Evolutionary conservation across 1,140 invertebrate species (phyloP).

Genomic region (Ceratoteleas bidentatus): DNA sequence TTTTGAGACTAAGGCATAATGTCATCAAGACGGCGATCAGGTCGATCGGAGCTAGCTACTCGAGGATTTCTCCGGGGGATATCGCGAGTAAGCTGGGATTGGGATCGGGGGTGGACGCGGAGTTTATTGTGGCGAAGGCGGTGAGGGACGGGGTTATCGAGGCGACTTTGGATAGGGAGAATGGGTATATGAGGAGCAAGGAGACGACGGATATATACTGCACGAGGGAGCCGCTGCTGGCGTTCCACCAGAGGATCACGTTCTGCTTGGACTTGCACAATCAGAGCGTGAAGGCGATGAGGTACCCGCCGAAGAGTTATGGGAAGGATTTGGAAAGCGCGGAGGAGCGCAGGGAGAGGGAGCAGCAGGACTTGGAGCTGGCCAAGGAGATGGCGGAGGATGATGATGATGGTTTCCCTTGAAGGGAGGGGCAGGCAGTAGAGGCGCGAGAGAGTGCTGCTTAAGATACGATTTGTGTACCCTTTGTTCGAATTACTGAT

Average conservation of each 20-base stretch:
- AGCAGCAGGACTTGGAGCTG: slow-evolving; percentile 98
- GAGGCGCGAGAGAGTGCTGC: slow-evolving; percentile 9
- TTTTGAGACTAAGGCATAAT: slow-evolving; percentile 97
- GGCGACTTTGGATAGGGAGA: slow-evolving; percentile 96
- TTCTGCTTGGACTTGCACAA: slow-evolving; percentile 99
- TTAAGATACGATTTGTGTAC: slow-evolving; percentile 49
- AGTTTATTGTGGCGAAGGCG: slow-evolving; percentile 99
- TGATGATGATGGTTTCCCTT: slow-evolving; percentile 95
- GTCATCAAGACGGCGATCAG: slow-evolving; percentile 99
- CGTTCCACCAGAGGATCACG: slow-evolving; percentile 98
- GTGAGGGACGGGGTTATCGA: slow-evolving; percentile 99
- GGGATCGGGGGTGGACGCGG: slow-evolving; percentile 98
- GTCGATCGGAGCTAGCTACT: slow-evolving; percentile 98
- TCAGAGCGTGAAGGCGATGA: slow-evolving; percentile 98
- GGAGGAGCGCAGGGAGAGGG: slow-evolving; percentile 96
- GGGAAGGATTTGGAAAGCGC: slow-evolving; percentile 99
- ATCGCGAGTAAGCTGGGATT: slow-evolving; percentile 96
- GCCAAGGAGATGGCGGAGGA: slow-evolving; percentile 99
- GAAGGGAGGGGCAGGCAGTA: slow-evolving; percentile 63
- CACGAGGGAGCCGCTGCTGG: slow-evolving; percentile 96
- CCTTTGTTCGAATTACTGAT: slow-evolving; percentile 33
- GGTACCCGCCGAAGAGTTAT: slow-evolving; percentile 99
- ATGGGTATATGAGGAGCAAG: slow-evolving; percentile 98
- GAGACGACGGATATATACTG: slow-evolving; percentile 98
- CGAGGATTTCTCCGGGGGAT: slow-evolving; percentile 96